Evolutionary conservation across 1,140 invertebrate genomes (phyloP), one percentile per base, ranked within the genome.

Genomic region (Drosophila quadrilineata): DNA sequence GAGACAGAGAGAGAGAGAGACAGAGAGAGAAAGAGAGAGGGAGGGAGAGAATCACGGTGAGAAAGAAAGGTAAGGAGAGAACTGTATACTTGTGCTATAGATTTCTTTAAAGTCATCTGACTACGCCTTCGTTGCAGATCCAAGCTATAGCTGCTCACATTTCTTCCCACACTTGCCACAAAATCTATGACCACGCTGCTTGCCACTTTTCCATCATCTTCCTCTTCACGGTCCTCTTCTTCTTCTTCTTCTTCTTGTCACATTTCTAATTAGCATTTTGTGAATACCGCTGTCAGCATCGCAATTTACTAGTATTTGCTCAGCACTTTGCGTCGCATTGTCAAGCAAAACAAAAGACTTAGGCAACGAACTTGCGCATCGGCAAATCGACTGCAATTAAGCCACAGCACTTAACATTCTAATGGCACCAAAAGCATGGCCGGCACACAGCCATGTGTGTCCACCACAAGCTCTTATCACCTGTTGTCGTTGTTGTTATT

Each of bases 191-290:
- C 71, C 71, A 56, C 8, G 5, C 22, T 19, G 40, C 24, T 56
- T 50, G 6, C 46, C 29, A 35, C 50, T 19, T 10, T 19, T 21
- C 16, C 12, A 6, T 14, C 43, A 33, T 43, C 36, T 65, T n/a
- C 40, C 46, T 43, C 10, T 8, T 12, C 33, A 38, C 26, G 14
- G 24, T 17, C 54, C 26, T 8, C 10, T 31, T 10, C 14, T 3
- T 10, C 9, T 36, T 17, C 1, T 36, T 36, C 2, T 17, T 4
- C 5, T 28, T 53, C 36, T 49, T 69, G 52, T 75, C 70, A 69
- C 77, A 64, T 70, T 85, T 84, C 79, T 79, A 85, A 84, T 85
- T 85, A 84, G 79, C 79, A 84, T 85, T 85, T n/a, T n/a, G n/a
- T n/a, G n/a, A n/a, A n/a, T n/a, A n/a, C n/a, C n/a, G n/a, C n/a